Conservation (phyloP, 2,797 vertebrate species). For the Acrossocheilus fasciatus region DNA sequence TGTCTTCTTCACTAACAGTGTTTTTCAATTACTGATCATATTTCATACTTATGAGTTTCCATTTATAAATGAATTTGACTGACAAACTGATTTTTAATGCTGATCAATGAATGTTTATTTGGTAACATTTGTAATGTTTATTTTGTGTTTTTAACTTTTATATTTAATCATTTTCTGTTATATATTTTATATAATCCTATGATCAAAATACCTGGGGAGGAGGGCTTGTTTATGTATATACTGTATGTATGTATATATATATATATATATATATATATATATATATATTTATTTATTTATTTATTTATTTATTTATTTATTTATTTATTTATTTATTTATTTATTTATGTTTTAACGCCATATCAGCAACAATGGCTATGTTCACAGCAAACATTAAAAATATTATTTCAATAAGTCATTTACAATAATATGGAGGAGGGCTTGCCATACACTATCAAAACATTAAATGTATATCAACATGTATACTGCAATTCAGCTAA, state of each 20-base stretch:
- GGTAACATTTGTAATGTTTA: not conserved
- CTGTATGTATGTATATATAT: too few relatives aligned
- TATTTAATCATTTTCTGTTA: not conserved
- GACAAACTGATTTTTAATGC: too few relatives aligned
- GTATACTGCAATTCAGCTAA: not conserved
- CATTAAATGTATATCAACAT: not conserved
- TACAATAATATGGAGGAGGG: not conserved
- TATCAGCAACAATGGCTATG: not conserved
- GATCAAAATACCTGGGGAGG: too few relatives aligned
- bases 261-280: too few relatives aligned
- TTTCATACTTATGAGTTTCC: not conserved
- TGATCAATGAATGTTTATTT: not conserved
- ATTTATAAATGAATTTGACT: not conserved
- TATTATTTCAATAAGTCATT: not conserved
- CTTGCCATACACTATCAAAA: not conserved
- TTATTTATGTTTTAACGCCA: not conserved
- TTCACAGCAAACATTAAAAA: not conserved
- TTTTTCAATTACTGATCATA: not conserved
- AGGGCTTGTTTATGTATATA: too few relatives aligned
- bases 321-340: not conserved
- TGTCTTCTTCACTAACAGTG: not conserved
- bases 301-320: not conserved
- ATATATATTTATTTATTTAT: too few relatives aligned
- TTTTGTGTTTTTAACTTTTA: not conserved
- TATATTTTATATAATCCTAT: too few relatives aligned